Evolutionary conservation across 2,888 invertebrate species (phyloP).

Genomic region (Catocala sponsa): DNA sequence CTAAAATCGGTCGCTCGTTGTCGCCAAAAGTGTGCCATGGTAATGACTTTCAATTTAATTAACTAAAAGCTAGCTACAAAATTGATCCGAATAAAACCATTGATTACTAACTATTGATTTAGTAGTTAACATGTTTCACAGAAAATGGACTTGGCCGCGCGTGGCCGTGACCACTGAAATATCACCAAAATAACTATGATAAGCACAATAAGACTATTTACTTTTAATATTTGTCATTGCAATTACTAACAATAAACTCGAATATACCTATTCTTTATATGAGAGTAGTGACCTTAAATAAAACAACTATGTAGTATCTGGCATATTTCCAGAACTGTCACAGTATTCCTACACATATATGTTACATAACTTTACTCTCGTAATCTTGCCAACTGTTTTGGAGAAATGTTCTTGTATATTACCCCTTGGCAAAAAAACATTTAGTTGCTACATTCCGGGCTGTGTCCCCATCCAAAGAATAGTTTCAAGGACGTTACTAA

Average conservation of each 20-base stretch:
- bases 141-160: background rate
- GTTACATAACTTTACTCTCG: constrained; percentile 29
- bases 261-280: background rate
- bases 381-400: constrained; percentile 39
- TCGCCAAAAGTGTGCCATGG: too few species aligned
- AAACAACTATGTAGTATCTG: constrained; percentile 25
- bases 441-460: too few species aligned
- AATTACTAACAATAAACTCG: too few species aligned
- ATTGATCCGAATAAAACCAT: too few species aligned
- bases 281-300: background rate
- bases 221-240: too few species aligned
- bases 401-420: constrained; percentile 23
- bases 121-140: background rate
- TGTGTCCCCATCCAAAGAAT: too few species aligned
- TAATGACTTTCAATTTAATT: too few species aligned
- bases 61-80: too few species aligned
- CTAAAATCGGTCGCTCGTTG: too few species aligned
- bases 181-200: too few species aligned
- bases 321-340: constrained; percentile 43
- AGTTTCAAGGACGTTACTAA: too few species aligned
- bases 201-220: too few species aligned
- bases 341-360: constrained; percentile 30
- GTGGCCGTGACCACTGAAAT: background rate
- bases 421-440: background rate
- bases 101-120: background rate